These are phyloP conservation scores for Hormiphora californensis DNA, from an alignment of 37 sponge, comb jelly and placozoan species.

Conservation along the genomic window DNA sequence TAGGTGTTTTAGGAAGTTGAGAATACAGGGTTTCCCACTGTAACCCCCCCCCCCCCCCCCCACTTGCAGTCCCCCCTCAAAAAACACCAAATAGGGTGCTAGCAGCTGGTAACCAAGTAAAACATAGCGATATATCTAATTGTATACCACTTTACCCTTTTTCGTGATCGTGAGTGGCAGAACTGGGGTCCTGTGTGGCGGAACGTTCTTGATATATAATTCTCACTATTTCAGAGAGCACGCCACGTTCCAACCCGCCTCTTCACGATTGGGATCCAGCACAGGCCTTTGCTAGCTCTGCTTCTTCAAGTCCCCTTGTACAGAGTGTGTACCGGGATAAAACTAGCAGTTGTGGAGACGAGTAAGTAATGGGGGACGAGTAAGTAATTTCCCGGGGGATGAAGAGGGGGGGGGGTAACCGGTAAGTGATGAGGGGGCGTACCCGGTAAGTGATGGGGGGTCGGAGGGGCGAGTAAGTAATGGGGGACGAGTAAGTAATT, in stretches of 20 bases:
- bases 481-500: too few species aligned
- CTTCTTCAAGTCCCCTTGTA: background rate
- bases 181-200: too few species aligned
- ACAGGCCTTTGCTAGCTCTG: constrained; percentile 42
- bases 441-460: background rate
- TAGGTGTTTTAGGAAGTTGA: background rate
- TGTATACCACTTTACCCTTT: too few species aligned
- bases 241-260: too few species aligned
- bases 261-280: constrained; percentile 54
- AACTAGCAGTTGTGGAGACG: constrained; percentile 45
- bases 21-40: background rate
- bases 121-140: too few species aligned
- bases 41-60: too few species aligned
- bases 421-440: too few species aligned
- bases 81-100: too few species aligned
- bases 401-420: too few species aligned
- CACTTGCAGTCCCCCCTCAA: too few species aligned
- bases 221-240: background rate
- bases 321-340: background rate
- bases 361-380: too few species aligned
- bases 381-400: too few species aligned
- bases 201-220: background rate
- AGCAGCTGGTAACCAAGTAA: background rate
- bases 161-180: background rate
- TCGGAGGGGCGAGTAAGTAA: background rate